phyloP scores from a whole-genome alignment of 2,888 invertebrate genomes.

The Strigamia crassipes region DNA sequence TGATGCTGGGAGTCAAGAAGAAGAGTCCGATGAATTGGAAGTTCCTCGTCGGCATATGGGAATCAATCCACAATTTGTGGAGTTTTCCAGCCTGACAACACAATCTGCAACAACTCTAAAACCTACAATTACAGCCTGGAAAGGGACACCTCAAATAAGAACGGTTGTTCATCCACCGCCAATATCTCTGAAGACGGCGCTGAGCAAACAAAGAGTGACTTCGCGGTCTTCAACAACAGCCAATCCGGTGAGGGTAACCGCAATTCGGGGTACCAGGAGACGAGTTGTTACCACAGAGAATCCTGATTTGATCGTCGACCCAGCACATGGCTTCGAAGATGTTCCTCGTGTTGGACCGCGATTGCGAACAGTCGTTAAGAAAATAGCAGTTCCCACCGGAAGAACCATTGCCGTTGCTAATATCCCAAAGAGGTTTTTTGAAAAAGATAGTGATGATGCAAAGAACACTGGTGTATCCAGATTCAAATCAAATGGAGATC shows the following conservation, averaged over 20 bases:
- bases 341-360: not conserved
- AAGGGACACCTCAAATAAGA: slow-evolving; percentile 29
- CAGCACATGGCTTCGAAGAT: not conserved
- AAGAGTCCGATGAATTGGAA: not conserved
- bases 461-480: not conserved
- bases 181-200: not conserved
- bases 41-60: not conserved
- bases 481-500: not conserved
- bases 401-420: slow-evolving; percentile 16
- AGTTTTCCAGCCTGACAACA: not conserved
- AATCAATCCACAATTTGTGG: slow-evolving; percentile 17
- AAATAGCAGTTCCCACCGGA: not conserved
- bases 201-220: not conserved
- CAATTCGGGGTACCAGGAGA: not conserved
- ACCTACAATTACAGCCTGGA: not conserved
- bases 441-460: not conserved
- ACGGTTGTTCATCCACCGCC: slow-evolving; percentile 41
- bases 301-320: not conserved
- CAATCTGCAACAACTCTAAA: not conserved
- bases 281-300: not conserved
- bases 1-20: not conserved
- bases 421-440: not conserved
- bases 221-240: not conserved
- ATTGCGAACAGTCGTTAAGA: not conserved
- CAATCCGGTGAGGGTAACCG: not conserved